Conservation (phyloP, 2,113 vertebrate genomes). For the Orcinus orca region DNA sequence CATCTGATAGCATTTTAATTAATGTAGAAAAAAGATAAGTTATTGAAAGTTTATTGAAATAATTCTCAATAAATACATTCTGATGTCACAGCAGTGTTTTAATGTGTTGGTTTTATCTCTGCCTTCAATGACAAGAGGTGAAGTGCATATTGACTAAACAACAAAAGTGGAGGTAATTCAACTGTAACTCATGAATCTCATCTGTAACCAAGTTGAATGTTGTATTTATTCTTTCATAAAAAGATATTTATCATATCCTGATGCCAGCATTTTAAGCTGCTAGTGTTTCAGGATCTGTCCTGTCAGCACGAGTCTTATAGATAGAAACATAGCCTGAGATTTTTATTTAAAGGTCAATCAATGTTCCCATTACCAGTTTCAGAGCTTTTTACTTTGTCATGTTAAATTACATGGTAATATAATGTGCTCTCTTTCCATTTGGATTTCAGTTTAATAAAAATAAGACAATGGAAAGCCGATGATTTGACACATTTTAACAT, state of each 20-base stretch:
- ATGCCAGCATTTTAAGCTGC: neutral
- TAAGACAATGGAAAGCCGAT: neutral
- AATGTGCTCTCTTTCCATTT: neutral
- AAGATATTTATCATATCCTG: neutral
- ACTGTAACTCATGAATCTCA: neutral
- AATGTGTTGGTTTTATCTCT: neutral
- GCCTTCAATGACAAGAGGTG: neutral
- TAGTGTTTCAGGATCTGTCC: neutral
- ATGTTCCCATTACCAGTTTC: neutral
- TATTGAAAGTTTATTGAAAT: slow-evolving; percentile 28
- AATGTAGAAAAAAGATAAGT: neutral
- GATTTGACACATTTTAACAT: neutral
- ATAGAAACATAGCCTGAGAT: neutral
- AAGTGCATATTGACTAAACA: neutral
- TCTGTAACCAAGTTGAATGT: neutral
- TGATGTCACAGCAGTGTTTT: neutral
- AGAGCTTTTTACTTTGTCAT: neutral
- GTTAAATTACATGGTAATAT: neutral
- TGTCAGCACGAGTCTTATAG: neutral
- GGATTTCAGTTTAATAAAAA: neutral
- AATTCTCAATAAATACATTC: neutral
- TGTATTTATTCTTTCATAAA: neutral
- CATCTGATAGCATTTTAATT: neutral
- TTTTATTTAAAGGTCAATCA: slow-evolving; percentile 13
- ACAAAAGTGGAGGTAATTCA: neutral